Conservation (phyloP, 2,113 vertebrate species). For the Odocoileus hemionus region DNA sequence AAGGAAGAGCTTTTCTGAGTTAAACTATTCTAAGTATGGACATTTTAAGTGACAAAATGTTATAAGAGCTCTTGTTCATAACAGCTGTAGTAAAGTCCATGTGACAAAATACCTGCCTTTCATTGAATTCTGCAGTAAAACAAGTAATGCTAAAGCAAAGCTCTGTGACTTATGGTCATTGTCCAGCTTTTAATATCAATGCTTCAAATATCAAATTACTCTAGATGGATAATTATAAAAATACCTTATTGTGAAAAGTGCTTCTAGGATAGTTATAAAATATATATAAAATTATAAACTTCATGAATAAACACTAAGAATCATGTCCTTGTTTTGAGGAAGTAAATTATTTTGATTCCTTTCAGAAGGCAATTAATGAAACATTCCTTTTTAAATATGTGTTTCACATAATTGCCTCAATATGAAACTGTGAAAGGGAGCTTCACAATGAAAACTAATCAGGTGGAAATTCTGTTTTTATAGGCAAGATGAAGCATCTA, state of each 20-base stretch:
- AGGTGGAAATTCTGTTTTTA: slow-evolving; percentile 11
- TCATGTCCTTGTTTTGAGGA: not conserved
- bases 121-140: not conserved
- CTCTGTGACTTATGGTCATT: not conserved
- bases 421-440: slow-evolving; percentile 4
- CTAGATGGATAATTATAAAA: not conserved
- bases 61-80: not conserved
- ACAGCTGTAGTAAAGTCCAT: not conserved
- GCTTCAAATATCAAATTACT: not conserved
- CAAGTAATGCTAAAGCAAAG: not conserved
- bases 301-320: slow-evolving; percentile 1
- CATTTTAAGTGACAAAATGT: not conserved
- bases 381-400: not conserved
- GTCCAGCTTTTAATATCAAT: not conserved
- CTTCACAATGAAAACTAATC: slow-evolving; percentile 28
- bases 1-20: not conserved
- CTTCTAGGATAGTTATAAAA: not conserved
- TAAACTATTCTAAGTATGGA: not conserved
- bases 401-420: not conserved
- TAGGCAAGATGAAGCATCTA: not conserved
- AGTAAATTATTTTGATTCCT: slow-evolving; percentile 27
- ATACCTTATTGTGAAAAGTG: not conserved
- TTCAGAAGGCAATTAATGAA: slow-evolving; percentile 11
- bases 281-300: not conserved
- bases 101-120: not conserved